Evolutionary conservation across 2,797 vertebrate genomes (phyloP), one percentile per base, ranked within the genome.

Genomic region (Tolypeutes matacus): DNA sequence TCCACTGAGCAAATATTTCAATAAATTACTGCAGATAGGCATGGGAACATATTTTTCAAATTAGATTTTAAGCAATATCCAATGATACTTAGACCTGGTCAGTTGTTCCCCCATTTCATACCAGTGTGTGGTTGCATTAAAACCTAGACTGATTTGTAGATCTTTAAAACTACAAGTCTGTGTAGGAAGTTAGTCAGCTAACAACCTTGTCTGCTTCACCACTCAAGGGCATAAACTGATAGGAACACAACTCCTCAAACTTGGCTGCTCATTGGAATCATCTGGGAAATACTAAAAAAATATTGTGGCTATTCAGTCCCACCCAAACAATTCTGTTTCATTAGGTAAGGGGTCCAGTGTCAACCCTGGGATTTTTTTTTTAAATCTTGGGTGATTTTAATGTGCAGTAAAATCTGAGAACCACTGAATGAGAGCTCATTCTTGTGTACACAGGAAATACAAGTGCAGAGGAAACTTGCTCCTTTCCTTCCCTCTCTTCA

Each of bases 11-110:
- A 13, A 81, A 6, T 83, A 29, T 69, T 80, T 87, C 49, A 62
- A n/a, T 39, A 92, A 93, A 89, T 91, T 93, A 95, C 20, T 80
- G 12, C 23, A 77, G 2, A 60, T 3, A 34, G 53, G 7, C 36
- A 84, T 75, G 27, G 20, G 80, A 36, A 80, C 27, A 17, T 89
- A 42, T 56, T 86, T 96, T 96, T 85, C 12, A 93, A 85, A 64
- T 83, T 78, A 69, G 11, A 51, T 86, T 78, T 95, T 75, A n/a
- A 93, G 17, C 86, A 80, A 36, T 78, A 83, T 5, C 29, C 23
- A 82, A 4, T 62, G 1, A 65, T 85, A n/a, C 20, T 91, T 77
- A 69, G 29, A 10, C 9, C 5, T 92, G n/a, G 7, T 70, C 27
- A 53, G 92, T 92, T 90, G 15, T 90, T 75, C 11, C 18, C 11